Percentiles rank a stretch among this genome's conserved stretches.
Evolutionary conservation across 2,113 vertebrate genomes (phyloP).

Genomic region (Xiphophorus hellerii): DNA sequence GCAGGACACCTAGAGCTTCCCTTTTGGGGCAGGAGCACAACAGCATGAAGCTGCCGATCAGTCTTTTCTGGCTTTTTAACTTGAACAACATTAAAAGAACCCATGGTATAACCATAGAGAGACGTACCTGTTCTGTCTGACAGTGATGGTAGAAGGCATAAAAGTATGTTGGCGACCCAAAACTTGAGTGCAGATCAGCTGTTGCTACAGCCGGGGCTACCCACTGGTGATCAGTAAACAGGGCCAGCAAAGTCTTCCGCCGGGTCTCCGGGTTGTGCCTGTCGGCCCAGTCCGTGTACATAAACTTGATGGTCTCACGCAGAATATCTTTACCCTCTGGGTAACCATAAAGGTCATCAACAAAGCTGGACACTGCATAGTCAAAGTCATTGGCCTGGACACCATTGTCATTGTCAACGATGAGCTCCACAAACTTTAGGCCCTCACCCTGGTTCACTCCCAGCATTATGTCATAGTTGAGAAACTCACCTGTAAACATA

Average conservation of each 20-base stretch:
- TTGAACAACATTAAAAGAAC: not conserved
- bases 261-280: constrained; percentile 96
- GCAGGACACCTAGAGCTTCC: not conserved
- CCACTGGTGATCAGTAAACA: constrained; percentile 99
- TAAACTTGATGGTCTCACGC: constrained; percentile 98
- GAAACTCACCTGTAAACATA: constrained; percentile 86
- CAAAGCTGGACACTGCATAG: constrained; percentile 98
- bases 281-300: constrained; percentile 99
- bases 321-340: constrained; percentile 98
- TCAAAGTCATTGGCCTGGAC: constrained; percentile 98
- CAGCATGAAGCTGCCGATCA: not conserved
- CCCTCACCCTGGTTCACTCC: constrained; percentile 98
- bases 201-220: constrained; percentile 97
- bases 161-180: constrained; percentile 97
- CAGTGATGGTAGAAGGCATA: constrained; percentile 99
- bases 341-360: constrained; percentile 97
- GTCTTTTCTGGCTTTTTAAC: not conserved
- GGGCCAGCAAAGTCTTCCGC: constrained; percentile 93
- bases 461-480: constrained; percentile 99
- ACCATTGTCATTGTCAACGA: constrained; percentile 96
- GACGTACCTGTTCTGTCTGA: constrained; percentile 91
- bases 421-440: constrained; percentile 97
- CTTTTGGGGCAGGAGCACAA: not conserved
- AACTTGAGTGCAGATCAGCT: constrained; percentile 98
- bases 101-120: not conserved